Evolutionary conservation across 2,797 vertebrate species (phyloP).

Genomic region (Morelia viridis): DNA sequence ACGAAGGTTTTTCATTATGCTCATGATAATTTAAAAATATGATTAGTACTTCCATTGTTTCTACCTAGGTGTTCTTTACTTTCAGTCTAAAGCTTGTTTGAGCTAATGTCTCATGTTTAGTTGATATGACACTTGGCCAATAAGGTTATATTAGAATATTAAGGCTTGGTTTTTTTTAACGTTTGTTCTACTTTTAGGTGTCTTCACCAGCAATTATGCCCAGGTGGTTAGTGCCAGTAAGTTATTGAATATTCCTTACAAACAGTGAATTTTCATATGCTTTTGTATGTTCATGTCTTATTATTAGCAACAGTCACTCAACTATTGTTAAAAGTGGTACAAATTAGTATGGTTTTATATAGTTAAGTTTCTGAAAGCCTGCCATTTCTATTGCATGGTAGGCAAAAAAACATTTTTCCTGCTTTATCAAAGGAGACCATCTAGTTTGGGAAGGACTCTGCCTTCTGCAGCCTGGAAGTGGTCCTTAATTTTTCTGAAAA

Average conservation of each 20-base stretch:
- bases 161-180: background rate
- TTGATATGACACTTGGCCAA: background rate
- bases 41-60: background rate
- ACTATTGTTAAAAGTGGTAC: background rate
- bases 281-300: background rate
- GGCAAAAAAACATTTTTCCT: background rate
- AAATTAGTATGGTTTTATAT: background rate
- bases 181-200: constrained; percentile 60
- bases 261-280: background rate
- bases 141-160: background rate
- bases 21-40: constrained; percentile 5
- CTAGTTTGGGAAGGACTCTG: background rate
- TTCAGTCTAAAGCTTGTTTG: background rate
- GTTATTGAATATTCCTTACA: constrained; percentile 42
- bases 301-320: background rate
- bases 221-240: constrained; percentile 90
- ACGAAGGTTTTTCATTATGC: constrained; percentile 19
- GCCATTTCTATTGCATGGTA: background rate
- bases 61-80: background rate
- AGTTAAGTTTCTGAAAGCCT: background rate
- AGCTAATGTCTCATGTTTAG: background rate
- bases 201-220: constrained; percentile 81
- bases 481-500: background rate
- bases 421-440: background rate
- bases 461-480: background rate